These are phyloP conservation scores for Hydrocynus forskahlii DNA, from an alignment of 2,797 vertebrate species.

Conservation along the genomic window DNA sequence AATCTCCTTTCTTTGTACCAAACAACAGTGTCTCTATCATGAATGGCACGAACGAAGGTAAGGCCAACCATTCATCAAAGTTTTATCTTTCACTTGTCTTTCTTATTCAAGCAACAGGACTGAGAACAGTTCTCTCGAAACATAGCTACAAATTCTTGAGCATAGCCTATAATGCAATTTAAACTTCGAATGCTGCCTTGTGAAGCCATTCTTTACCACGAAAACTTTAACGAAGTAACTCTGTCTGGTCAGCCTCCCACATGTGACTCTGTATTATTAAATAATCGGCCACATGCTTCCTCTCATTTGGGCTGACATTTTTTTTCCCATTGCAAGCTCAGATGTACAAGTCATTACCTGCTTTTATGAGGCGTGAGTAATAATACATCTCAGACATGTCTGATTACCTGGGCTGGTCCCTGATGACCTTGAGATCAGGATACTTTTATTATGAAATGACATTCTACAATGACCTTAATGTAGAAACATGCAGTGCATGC, in stretches of 20 bases:
- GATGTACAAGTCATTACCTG: slow-evolving; percentile 66
- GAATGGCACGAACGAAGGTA: slow-evolving; percentile 95
- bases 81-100: neutral
- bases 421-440: slow-evolving; percentile 48
- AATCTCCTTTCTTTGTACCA: slow-evolving; percentile 94
- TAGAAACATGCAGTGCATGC: slow-evolving; percentile 43
- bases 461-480: slow-evolving; percentile 40
- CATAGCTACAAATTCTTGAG: neutral
- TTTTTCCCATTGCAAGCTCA: slow-evolving; percentile 65
- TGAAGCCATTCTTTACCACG: slow-evolving; percentile 11
- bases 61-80: neutral
- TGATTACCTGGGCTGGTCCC: slow-evolving; percentile 72
- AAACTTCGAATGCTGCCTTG: neutral
- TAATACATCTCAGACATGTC: slow-evolving; percentile 69
- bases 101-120: neutral
- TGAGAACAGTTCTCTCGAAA: neutral
- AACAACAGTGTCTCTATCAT: slow-evolving; percentile 91
- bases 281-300: slow-evolving; percentile 65
- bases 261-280: slow-evolving; percentile 63
- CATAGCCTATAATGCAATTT: neutral
- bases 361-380: slow-evolving; percentile 70
- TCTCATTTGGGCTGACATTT: slow-evolving; percentile 67
- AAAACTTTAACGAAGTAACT: slow-evolving; percentile 61
- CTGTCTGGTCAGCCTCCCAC: slow-evolving; percentile 66
- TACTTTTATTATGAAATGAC: slow-evolving; percentile 27